phyloP scores from a whole-genome alignment of 2,113 vertebrate genomes.

The Pollimyrus isidori region DNA sequence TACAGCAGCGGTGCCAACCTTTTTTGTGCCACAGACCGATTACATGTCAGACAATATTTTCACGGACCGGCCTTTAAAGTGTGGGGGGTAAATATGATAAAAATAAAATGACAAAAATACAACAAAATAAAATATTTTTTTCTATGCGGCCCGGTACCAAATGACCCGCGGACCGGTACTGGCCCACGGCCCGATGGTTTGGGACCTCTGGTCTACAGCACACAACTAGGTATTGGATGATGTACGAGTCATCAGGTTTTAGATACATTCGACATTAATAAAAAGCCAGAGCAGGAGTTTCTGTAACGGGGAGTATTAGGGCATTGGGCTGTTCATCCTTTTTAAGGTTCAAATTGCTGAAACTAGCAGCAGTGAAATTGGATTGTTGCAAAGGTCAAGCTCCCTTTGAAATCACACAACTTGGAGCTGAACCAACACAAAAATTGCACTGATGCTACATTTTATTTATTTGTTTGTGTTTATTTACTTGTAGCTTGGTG shows the following conservation, averaged over 20 bases:
- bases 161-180: too few species aligned
- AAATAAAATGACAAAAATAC: too few species aligned
- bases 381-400: constrained; percentile 23
- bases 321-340: constrained; percentile 17
- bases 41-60: too few species aligned
- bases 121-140: too few species aligned
- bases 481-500: neutral
- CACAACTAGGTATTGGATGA: constrained; percentile 17
- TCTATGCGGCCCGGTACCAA: too few species aligned
- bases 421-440: neutral
- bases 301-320: constrained; percentile 8
- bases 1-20: neutral
- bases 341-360: constrained; percentile 16
- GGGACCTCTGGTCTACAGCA: neutral
- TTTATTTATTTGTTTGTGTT: neutral
- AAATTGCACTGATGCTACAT: neutral
- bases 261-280: constrained; percentile 5
- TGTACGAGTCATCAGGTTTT: constrained; percentile 19
- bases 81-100: too few species aligned
- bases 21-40: too few species aligned
- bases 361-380: constrained; percentile 19
- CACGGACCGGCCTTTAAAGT: too few species aligned
- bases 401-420: constrained; percentile 4
- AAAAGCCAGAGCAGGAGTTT: constrained; percentile 4
- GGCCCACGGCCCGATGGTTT: too few species aligned